Conservation (phyloP, 2,113 vertebrate species). For the Nettapus auritus region DNA sequence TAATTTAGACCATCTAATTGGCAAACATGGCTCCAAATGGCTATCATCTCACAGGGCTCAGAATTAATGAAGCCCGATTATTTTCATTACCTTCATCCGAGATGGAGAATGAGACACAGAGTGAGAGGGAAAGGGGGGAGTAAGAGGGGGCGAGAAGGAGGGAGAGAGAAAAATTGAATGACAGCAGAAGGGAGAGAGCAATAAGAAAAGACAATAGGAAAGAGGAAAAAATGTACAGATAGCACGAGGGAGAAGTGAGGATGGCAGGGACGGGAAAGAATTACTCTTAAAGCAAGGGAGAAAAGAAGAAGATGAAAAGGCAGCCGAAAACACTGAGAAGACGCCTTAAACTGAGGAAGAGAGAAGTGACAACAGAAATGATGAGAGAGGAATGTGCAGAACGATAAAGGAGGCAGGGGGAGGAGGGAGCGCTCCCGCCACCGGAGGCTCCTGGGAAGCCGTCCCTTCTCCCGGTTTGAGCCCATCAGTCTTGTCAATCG, state of each 20-base stretch:
- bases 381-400: not conserved
- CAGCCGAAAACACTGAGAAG: not conserved
- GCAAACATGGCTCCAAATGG: constrained; percentile 98
- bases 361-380: not conserved
- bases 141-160: constrained; percentile 9
- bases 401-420: not conserved
- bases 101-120: constrained; percentile 87
- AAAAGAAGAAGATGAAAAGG: not conserved
- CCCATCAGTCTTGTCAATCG: constrained; percentile 47
- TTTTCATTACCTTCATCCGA: constrained; percentile 94
- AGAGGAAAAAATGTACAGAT: not conserved
- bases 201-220: constrained; percentile 60
- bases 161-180: constrained; percentile 65
- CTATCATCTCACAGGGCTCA: constrained; percentile 93
- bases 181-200: constrained; percentile 72
- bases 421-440: not conserved
- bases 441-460: constrained; percentile 10
- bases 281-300: not conserved
- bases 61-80: constrained; percentile 99
- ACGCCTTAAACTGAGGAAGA: not conserved
- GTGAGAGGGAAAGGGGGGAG: constrained; percentile 57
- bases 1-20: constrained; percentile 99
- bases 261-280: not conserved
- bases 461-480: constrained; percentile 3
- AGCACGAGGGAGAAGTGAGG: not conserved